phyloP scores from a whole-genome alignment of 92 coral and sea anemone genomes.

The Umimayanthus kanabou region DNA sequence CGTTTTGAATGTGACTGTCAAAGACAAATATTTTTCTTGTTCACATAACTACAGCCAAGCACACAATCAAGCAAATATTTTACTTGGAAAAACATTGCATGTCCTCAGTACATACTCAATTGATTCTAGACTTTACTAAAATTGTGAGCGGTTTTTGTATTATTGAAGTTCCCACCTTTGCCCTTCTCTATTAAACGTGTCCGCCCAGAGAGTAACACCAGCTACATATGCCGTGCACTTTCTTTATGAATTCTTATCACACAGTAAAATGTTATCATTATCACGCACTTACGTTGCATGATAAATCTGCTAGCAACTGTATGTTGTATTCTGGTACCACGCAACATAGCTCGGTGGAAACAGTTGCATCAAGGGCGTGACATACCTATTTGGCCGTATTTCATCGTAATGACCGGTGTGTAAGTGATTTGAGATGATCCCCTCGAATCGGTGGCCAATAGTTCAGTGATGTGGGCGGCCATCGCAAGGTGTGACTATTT shows the following conservation, averaged over 20 bases:
- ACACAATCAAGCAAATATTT: not conserved
- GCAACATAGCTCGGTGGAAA: not conserved
- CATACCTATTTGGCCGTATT: not conserved
- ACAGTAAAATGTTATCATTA: not conserved
- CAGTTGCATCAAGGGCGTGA: not conserved
- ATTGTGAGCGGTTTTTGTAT: not conserved
- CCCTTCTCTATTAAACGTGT: not conserved
- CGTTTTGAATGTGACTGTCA: not conserved
- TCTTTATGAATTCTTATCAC: not conserved
- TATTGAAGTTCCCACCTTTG: constrained; percentile 2
- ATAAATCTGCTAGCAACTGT: not conserved
- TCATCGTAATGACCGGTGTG: not conserved
- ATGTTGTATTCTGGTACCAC: not conserved
- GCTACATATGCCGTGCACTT: not conserved
- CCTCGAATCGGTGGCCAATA: not conserved
- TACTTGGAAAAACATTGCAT: not conserved
- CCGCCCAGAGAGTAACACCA: not conserved
- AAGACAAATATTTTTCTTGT: not conserved
- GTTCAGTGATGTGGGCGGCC: not conserved
- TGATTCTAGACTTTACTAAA: not conserved
- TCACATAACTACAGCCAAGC: not conserved
- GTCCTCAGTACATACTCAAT: not conserved
- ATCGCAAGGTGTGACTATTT: not conserved
- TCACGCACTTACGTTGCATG: not conserved
- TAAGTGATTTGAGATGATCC: not conserved